phyloP scores from a whole-genome alignment of 2,888 invertebrate genomes.

The Papilio elwesi region DNA sequence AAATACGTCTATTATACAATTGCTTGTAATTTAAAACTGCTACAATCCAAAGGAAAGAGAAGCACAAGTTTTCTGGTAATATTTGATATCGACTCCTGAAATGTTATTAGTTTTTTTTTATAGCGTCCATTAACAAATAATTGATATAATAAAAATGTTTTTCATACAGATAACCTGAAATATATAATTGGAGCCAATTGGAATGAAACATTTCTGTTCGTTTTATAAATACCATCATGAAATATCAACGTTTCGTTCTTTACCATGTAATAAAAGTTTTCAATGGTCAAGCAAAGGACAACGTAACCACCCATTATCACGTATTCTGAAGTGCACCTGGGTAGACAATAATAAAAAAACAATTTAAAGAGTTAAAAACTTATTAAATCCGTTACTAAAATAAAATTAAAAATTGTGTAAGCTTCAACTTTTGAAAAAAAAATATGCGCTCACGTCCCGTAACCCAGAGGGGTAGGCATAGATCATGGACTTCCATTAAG shows the following conservation, averaged over 20 bases:
- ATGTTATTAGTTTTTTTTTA: neutral
- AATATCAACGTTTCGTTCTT: constrained; percentile 21
- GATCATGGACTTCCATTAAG: too few species aligned
- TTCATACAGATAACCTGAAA: constrained; percentile 14
- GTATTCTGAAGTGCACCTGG: constrained; percentile 1
- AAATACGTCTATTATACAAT: constrained; percentile 43
- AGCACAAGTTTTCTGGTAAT: neutral
- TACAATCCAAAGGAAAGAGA: constrained; percentile 41
- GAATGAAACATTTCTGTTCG: constrained; percentile 31
- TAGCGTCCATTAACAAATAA: too few species aligned
- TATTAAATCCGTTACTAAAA: too few species aligned
- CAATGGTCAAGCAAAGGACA: neutral
- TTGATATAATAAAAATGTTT: too few species aligned
- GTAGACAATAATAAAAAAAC: neutral
- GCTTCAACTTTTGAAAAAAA: too few species aligned
- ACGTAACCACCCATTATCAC: neutral
- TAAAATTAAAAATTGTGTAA: too few species aligned
- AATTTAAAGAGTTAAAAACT: too few species aligned
- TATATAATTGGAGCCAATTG: constrained; percentile 45
- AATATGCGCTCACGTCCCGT: too few species aligned
- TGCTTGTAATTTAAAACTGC: constrained; percentile 40
- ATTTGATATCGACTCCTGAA: constrained; percentile 30
- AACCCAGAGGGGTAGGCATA: too few species aligned
- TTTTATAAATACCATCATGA: constrained; percentile 35
- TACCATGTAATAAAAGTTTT: constrained; percentile 16